Conservation (phyloP, 2,113 vertebrate genomes). For the Protomyctophum bolini region DNA sequence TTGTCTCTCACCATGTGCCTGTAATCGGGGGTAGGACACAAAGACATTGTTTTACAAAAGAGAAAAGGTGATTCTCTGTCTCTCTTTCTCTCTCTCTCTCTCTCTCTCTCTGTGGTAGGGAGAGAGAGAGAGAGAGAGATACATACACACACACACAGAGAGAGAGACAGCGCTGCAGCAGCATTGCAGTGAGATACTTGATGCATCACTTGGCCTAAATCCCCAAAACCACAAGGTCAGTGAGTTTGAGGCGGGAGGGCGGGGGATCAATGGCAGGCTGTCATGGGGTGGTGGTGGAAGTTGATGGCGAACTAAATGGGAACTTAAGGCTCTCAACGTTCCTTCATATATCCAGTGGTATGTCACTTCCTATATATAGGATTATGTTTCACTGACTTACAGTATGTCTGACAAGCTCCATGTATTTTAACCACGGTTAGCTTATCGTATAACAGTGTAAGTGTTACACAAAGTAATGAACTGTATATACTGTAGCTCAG, state of each 20-base stretch:
- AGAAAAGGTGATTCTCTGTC: too few relatives aligned
- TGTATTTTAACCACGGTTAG: not conserved
- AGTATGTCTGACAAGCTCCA: not conserved
- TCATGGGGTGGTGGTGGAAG: not conserved
- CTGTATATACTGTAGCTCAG: too few relatives aligned
- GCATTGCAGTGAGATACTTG: not conserved
- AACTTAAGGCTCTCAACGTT: not conserved
- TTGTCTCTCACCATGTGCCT: too few relatives aligned
- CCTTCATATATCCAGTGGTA: not conserved
- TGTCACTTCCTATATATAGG: not conserved
- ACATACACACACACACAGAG: too few relatives aligned
- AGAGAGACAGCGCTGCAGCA: constrained; percentile 14
- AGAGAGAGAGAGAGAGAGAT: too few relatives aligned
- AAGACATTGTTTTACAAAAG: too few relatives aligned
- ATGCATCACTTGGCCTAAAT: not conserved
- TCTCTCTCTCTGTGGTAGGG: too few relatives aligned
- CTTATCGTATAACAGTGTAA: too few relatives aligned
- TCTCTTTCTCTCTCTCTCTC: too few relatives aligned
- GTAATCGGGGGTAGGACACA: too few relatives aligned
- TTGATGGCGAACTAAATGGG: not conserved
- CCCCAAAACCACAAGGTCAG: not conserved
- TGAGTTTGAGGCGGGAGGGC: not conserved
- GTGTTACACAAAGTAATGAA: too few relatives aligned
- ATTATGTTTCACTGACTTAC: not conserved
- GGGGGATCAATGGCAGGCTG: not conserved